Percentiles rank a stretch among this genome's conserved stretches.
phyloP scores from a whole-genome alignment of 2,797 vertebrate species.

The Spondyliosoma cantharus region DNA sequence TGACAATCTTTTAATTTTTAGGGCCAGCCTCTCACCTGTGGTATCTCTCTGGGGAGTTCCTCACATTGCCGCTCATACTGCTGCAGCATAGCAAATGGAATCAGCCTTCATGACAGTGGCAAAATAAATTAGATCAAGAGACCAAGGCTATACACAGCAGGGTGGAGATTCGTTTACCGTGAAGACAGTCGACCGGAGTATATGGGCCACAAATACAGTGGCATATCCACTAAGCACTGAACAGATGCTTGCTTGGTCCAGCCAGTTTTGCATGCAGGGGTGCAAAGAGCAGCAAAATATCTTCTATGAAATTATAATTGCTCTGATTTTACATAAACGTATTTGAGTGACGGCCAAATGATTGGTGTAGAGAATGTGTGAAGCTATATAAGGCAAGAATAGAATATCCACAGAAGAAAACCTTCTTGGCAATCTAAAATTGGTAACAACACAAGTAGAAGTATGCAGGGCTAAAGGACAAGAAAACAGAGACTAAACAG shows the following conservation, averaged over 20 bases:
- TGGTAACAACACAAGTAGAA: not conserved
- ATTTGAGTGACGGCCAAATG: not conserved
- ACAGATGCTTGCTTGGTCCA: not conserved
- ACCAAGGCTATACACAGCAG: conserved; percentile 33
- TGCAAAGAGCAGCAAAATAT: not conserved
- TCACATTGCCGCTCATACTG: conserved; percentile 37
- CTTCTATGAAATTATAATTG: not conserved
- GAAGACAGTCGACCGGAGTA: conserved; percentile 23
- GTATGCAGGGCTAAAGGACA: not conserved
- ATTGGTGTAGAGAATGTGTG: not conserved
- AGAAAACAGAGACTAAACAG: not conserved
- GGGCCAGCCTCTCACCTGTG: conserved; percentile 35
- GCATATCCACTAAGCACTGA: conserved; percentile 32
- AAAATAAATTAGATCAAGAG: conserved; percentile 63
- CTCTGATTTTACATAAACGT: conserved; percentile 1
- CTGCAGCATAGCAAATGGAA: conserved; percentile 56
- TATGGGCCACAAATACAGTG: conserved; percentile 20
- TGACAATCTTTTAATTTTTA: conserved; percentile 52
- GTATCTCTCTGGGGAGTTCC: conserved; percentile 26
- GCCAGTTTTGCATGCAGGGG: not conserved
- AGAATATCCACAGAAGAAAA: not conserved
- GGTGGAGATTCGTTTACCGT: conserved; percentile 44
- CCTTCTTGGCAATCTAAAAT: not conserved
- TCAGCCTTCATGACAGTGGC: conserved; percentile 51
- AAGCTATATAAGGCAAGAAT: not conserved